phyloP scores from a whole-genome alignment of 1,140 invertebrate genomes.

The Apis florea region DNA sequence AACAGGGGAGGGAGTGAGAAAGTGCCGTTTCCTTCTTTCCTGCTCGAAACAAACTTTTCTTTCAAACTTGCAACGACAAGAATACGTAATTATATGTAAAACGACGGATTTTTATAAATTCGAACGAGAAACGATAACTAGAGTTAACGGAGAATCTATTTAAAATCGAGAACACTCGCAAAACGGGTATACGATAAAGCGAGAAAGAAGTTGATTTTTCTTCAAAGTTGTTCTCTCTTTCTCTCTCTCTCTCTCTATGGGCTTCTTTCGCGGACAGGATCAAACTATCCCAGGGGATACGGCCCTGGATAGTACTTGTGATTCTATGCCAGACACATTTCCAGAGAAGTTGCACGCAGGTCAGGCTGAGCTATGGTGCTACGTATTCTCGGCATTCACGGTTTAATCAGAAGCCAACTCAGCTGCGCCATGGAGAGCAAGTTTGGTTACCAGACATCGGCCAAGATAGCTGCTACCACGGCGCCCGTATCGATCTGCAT shows the following conservation, averaged over 20 bases:
- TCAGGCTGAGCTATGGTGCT: conserved; percentile 51
- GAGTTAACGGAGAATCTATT: neutral
- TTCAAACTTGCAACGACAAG: no score
- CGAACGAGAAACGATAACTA: no score
- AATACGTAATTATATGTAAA: no score
- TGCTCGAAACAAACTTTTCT: no score
- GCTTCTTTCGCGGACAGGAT: conserved; percentile 54
- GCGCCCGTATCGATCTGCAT: conserved; percentile 49
- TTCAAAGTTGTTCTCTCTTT: conserved; percentile 42
- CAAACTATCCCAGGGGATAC: conserved; percentile 60
- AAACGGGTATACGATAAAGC: conserved; percentile 40
- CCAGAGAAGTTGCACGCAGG: conserved; percentile 48
- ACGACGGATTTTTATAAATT: no score
- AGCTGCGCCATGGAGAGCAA: conserved; percentile 55
- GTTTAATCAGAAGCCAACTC: conserved; percentile 69
- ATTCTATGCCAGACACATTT: conserved; percentile 53
- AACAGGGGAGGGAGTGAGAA: neutral
- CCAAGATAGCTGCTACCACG: conserved; percentile 36
- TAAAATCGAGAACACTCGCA: neutral
- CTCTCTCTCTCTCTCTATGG: neutral
- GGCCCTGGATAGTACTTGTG: conserved; percentile 50
- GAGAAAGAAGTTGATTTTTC: conserved; percentile 51
- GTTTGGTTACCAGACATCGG: conserved; percentile 46
- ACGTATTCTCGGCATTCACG: conserved; percentile 62
- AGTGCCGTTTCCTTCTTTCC: no score